Conservation (phyloP, 2,888 invertebrate species). For the Caradrina clavipalpis region DNA sequence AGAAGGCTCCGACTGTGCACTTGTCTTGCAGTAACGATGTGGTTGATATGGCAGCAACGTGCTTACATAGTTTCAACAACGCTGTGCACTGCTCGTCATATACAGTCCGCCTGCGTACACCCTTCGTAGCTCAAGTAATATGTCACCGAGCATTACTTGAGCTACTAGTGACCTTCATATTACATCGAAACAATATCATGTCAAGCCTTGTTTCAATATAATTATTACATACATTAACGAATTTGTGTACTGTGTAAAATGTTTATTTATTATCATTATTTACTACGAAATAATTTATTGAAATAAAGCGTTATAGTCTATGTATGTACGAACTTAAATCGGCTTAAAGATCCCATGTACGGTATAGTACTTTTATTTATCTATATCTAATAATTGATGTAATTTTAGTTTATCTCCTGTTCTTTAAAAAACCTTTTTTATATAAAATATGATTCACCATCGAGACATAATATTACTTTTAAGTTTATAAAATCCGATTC, state of each 20-base stretch:
- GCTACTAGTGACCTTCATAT: slow-evolving; percentile 46
- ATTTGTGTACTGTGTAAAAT: slow-evolving; percentile 59
- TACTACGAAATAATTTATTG: slow-evolving; percentile 71
- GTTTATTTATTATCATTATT: slow-evolving; percentile 62
- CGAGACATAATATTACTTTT: slow-evolving; percentile 82
- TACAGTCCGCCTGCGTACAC: slow-evolving; percentile 25
- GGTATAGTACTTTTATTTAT: slow-evolving; percentile 73
- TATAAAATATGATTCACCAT: slow-evolving; percentile 70
- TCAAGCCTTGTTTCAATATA: slow-evolving; percentile 68
- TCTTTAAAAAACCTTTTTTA: slow-evolving; percentile 43
- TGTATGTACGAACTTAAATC: slow-evolving; percentile 79
- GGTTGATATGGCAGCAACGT: neutral
- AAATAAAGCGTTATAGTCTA: slow-evolving; percentile 77
- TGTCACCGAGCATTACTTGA: slow-evolving; percentile 30
- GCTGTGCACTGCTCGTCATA: neutral
- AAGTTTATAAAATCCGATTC: slow-evolving; percentile 74
- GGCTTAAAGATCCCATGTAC: slow-evolving; percentile 66
- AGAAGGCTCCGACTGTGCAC: neutral
- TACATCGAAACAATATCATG: slow-evolving; percentile 63
- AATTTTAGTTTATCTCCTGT: slow-evolving; percentile 72
- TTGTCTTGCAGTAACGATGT: neutral
- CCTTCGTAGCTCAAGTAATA: slow-evolving; percentile 44
- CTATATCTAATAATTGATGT: slow-evolving; percentile 72
- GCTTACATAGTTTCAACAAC: neutral
- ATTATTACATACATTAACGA: slow-evolving; percentile 55